Base-by-base conservation (phyloP, 2,113 vertebrate species). In the Forbesichthys papilliferus region DNA sequence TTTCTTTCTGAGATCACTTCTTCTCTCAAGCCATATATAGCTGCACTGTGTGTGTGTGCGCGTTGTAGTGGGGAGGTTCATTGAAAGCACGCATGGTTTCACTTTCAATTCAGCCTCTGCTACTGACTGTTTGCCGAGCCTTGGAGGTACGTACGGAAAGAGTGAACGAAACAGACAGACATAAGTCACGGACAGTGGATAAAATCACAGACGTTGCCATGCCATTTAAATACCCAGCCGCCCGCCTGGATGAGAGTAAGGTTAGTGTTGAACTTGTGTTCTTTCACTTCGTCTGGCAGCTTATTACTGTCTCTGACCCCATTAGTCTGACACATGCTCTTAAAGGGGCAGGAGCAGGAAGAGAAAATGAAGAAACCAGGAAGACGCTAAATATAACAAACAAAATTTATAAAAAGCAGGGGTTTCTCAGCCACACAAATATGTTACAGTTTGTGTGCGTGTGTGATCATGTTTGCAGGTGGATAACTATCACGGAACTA, bases 401-500 rank as follows among this genome's bases (percentile, higher is more conserved):
- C 27, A 27, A 27, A 27, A 27, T 0, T 16, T 27, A 27, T 27
- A 27, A 27, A 27, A 27, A 27, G 1, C 27, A 27, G 27, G 2
- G 27, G 1, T 3, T 27, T 27, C 2, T 27, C 27, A 27, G 27
- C 27, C 27, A 27, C 27, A 27, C 27, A 27, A 27, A 2, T 27
- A 27, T 27, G 27, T 27, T 27, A 27, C 27, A 3, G 27, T 27
- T 27, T 48, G 18, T 69, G 18, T 54, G 36, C 7, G 5, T 63
- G 20, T 11, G 61, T 68, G 0, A 68, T 62, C 33, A 3, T 34
- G 48, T 73, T 64, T 33, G 27, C 61, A 94, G 93, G 88, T 92
- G 69, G 86, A 91, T 48, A 85, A 91, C 11, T 92, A 92, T 68
- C 82, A 93, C 42, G 92, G 91, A 13, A 79, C 64, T 16, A 86